Evolutionary conservation across 2,888 invertebrate species (phyloP), one percentile per base, ranked within the genome.

Genomic region (Leptinotarsa juncta): DNA sequence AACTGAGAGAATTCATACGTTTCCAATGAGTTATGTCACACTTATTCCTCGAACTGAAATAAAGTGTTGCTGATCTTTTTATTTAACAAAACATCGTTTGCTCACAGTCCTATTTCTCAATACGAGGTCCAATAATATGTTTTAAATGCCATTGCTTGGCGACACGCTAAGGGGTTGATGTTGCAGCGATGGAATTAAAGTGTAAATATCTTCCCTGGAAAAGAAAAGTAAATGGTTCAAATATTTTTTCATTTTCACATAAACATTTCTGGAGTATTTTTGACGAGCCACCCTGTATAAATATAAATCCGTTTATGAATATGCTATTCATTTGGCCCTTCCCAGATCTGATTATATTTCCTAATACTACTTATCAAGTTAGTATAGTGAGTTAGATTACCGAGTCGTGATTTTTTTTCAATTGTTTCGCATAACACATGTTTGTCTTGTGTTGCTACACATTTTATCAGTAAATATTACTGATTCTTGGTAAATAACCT

Each of bases 321-420:
- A 57, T 15, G 23, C 20, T 57, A 18, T 57, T 57, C 23, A 57
- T 15, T 51, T 23, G 15, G 23, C 57, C 23, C 57, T 4, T 57
- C 57, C 20, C 57, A 23, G 20, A 15, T 57, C 26, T 57, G 23
- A 20, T 57, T 57, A 26, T 57, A 4, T 57, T 57, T 57, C 57
- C 5, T 12, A 57, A 57, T 23, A 57, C 23, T 23, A 23, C 5
- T 23, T 57, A 57, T 57, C 57, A 23, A 57, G 15, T 57, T 2
- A 15, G 57, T 57, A 20, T 12, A 23, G 57, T 57, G 57, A 57
- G 23, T 23, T 15, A 3, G 57, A 57, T 57, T 57, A 57, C 57
- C 20, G 26, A 57, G 57, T 23, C 23, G 57, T 57, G 57, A 57
- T 57, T 57, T 57, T 57, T 4, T 57, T 57, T 57, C 57, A 57